Base-by-base conservation (phyloP, 2,797 vertebrate species). In the Sebastolobus alascanus region DNA sequence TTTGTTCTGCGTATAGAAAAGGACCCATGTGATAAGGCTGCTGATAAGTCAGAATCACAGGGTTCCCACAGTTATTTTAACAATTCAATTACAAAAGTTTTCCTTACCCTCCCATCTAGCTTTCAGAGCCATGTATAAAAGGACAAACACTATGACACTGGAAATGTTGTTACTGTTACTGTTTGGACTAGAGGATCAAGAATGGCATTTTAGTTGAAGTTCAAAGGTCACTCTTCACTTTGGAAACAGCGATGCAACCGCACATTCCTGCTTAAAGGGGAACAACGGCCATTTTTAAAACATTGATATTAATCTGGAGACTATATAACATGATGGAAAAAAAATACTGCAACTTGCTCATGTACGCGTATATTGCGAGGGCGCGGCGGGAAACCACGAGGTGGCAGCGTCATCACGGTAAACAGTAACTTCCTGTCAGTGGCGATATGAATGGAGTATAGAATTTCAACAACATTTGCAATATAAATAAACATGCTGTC, bases 31-130 rank as follows among this genome's bases (percentile, higher is more conserved):
- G 91, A 91, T 93, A 83, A 89, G 67, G 80, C 84, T 69, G 86
- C 84, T 63, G 89, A 90, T 90, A 85, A 87, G 31, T 79, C 73
- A 74, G 56, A 85, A 90, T 91, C 87, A 87, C 77, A 80, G 77
- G 68, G 86, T 90, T 94, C 92, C 87, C 90, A 91, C 86, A 90
- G 80, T 87, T 65, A 86, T 70, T 87, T 81, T 8, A 61, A 86
- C 78, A 80, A 83, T 87, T 92, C 83, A 85, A 86, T 88, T 75
- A 86, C 55, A 37, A 16, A 85, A 75, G 13, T 80, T 89, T 77
- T 68, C 35, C 50, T 73, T 40, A 72, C 27, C 37, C 35, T 20
- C 35, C 55, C 10, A 50, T 77, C 12, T 10, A 61, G 40, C 64
- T 59, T 78, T 73, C 68, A 61, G 60, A 1, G 12, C 4, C 6